Evolutionary conservation across 2,888 invertebrate genomes (phyloP).

Genomic region (Linnaemya tessellans): DNA sequence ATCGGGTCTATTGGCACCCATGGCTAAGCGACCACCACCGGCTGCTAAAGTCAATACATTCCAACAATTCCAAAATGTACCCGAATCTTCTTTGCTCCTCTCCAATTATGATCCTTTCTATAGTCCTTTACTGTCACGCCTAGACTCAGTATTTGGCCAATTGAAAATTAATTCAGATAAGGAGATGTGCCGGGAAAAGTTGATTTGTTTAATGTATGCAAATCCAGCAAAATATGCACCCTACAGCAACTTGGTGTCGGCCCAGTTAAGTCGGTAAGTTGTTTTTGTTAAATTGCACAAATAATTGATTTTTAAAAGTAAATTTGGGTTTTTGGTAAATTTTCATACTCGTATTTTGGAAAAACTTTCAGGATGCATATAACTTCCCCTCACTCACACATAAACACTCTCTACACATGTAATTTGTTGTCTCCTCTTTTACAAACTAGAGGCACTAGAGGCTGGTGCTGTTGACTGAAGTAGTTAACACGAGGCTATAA

Average conservation of each 20-base stretch:
- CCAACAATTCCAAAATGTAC: conserved; percentile 94
- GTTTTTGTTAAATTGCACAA: not conserved
- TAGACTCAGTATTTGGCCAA: conserved; percentile 92
- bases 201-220: conserved; percentile 94
- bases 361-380: no score
- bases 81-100: conserved; percentile 90
- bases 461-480: no score
- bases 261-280: conserved; percentile 91
- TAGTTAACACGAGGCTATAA: no score
- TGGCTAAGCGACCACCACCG: conserved; percentile 77
- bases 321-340: no score
- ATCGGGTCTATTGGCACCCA: conserved; percentile 67
- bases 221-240: conserved; percentile 95
- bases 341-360: no score
- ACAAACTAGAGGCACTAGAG: no score
- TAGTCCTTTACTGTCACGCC: conserved; percentile 91
- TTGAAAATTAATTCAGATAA: conserved; percentile 87
- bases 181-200: conserved; percentile 90
- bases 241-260: conserved; percentile 93
- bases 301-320: not conserved
- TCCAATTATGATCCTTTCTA: conserved; percentile 96
- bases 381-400: no score
- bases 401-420: no score
- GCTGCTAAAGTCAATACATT: conserved; percentile 86
- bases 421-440: no score